Base-by-base conservation (phyloP, 1,140 invertebrate genomes). In the Calycopis cecrops region DNA sequence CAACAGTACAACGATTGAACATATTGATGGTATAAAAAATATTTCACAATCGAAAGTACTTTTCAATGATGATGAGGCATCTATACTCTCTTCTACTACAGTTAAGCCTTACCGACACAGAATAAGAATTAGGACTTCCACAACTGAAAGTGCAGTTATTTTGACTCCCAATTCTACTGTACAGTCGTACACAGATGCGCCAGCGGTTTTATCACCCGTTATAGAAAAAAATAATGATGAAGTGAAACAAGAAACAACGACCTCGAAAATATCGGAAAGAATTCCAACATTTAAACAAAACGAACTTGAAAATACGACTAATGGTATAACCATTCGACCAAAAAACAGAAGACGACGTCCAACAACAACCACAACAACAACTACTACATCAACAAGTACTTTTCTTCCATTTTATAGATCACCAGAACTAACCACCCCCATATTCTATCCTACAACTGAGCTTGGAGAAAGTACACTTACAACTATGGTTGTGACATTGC, bases 261-360 rank as follows among this genome's bases (percentile, higher is more conserved):
- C 73, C 47, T 75, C 76, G 3, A 79, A 62, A 54, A 70, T 78
- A 61, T 69, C 73, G 35, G 79, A 85, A 52, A 65, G 67, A 54
- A 52, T 80, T 42, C 66, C 72, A 7, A 82, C 57, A 66, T 63
- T 79, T 44, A 77, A 62, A 53, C 73, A 77, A 56, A 73, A 67
- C 47, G 59, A 69, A 38, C 57, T 69, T 55, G 75, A 76, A 12
- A 73, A 71, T 69, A 56, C 72, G 11, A 78, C 60, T 28, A 73
- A 59, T 57, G 68, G 63, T 28, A 66, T 60, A 42, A 70, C 71
- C 9, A 71, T 71, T 16, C 69, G 79, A 60, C 76, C 88, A 10
- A 89, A 88, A 79, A 71, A 88, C 81, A 63, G 60, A 71, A 58
- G 88, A 75, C 63, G 87, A 67, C 55, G 88, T 64, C 73, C 88